Evolutionary conservation across 2,888 invertebrate genomes (phyloP).

Genomic region (Pedicia rivosa): DNA sequence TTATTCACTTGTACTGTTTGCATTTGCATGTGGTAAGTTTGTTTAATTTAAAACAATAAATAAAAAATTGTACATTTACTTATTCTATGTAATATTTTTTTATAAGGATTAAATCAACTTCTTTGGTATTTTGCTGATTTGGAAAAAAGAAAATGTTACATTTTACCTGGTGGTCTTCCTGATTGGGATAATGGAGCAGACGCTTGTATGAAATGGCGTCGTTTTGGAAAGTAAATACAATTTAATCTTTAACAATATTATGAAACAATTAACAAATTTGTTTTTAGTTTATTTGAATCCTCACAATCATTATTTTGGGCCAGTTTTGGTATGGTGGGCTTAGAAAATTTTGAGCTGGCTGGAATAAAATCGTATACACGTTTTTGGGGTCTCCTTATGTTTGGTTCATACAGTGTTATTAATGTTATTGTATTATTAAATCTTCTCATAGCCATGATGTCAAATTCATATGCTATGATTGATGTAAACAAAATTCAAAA

Average conservation of each 20-base stretch:
- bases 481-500: conserved; percentile 47
- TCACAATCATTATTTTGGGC: conserved; percentile 95
- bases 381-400: conserved; percentile 92
- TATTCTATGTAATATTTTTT: conserved; percentile 4
- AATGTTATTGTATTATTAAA: conserved; percentile 88
- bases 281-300: conserved; percentile 73
- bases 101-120: conserved; percentile 61
- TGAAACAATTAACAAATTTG: not conserved
- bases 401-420: conserved; percentile 88
- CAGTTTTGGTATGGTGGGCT: conserved; percentile 81
- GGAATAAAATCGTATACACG: conserved; percentile 82
- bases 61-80: too few species aligned
- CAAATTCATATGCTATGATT: conserved; percentile 86
- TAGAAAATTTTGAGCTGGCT: conserved; percentile 73
- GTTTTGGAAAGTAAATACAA: conserved; percentile 63
- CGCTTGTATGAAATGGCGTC: conserved; percentile 72
- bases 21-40: conserved; percentile 74
- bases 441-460: conserved; percentile 96
- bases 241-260: not conserved
- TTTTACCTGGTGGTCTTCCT: conserved; percentile 48
- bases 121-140: conserved; percentile 88
- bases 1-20: conserved; percentile 72
- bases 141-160: conserved; percentile 61
- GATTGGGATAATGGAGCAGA: conserved; percentile 64
- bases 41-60: too few species aligned